Base-by-base conservation (phyloP, 2,888 invertebrate species). In the Coremacera marginata region DNA sequence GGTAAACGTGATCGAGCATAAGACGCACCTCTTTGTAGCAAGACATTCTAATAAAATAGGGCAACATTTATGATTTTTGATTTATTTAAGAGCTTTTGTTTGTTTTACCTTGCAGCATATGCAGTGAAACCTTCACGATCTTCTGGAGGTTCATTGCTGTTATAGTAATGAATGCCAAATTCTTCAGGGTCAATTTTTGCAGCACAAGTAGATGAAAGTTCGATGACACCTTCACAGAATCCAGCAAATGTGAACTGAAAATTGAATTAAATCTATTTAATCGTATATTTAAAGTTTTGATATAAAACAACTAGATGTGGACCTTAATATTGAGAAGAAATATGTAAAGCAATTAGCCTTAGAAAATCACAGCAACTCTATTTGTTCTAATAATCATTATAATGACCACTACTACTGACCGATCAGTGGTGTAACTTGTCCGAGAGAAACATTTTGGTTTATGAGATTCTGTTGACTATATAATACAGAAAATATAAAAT, bases 211-310 rank as follows among this genome's bases (percentile, higher is more conserved):
- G 95, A 92, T 83, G 96, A 95, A 34, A 99, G 89, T 83, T 98
- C 97, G 14, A 98, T 94, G 2, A 98, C 95, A 0, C 97, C 97
- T 31, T 94, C 93, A 88, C 95, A 98, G 86, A 95, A 97, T 22
- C 94, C 94, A 67, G 94, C 93, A 1, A 93, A 91, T 9, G 94
- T 92, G 83, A 98, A 93, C 88, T 86, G 37, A 52, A 80, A 74
- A 49, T 44, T 44, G 9, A 19, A 14, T 5, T 31, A 4, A 31
- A 31, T 3, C 5, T 31, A 31, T 31, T 31, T 5, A 31, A 31
- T 31, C 3, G 31, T 4, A 31, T 31, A 4, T 31, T 5, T 4
- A 31, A 31, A 5, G 31, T 5, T 31, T 31, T 31, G 3, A 31
- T 31, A 31, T 31, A 31, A 31, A 31, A 31, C 5, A 4, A n/a